Base-by-base conservation (phyloP, 2,888 invertebrate species). In the Neocrepidodera transversa region DNA sequence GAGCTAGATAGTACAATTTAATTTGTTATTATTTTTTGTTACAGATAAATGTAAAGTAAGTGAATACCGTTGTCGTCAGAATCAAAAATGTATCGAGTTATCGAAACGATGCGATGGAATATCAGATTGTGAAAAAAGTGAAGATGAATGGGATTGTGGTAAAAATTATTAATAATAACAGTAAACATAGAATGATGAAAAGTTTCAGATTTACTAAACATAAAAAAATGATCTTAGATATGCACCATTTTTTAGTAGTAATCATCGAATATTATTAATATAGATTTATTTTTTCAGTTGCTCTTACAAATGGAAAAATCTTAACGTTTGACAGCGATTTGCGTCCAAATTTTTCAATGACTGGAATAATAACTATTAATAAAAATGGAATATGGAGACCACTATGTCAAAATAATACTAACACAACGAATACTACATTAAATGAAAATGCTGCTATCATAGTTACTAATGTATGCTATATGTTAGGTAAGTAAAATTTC, bases 121-220 rank as follows among this genome's bases (percentile, higher is more conserved):
- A 40, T 68, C 79, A 1, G 87, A 93, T 66, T 93, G 93, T 74
- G 80, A 80, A 13, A 78, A 84, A 64, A 84, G 85, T 18, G 92
- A 92, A 79, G 93, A 93, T 73, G 93, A 93, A 82, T 73, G 83
- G 49, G 86, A 91, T 74, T 93, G 93, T 74, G 85, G 91, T 91
- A 79, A 85, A 89, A 76, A 55, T 40, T n/a, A 20, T 26, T 45
- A 10, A 14, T n/a, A n/a, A n/a, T n/a, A n/a, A n/a, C n/a, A n/a
- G n/a, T n/a, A n/a, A n/a, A n/a, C n/a, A n/a, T n/a, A n/a, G n/a
- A n/a, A n/a, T n/a, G n/a, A n/a, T n/a, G n/a, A n/a, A n/a, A n/a
- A n/a, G n/a, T n/a, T n/a, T n/a, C n/a, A n/a, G n/a, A n/a, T n/a
- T n/a, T n/a, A n/a, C n/a, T n/a, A n/a, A n/a, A n/a, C n/a, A n/a